These are phyloP conservation scores for Aurelia coerulea DNA, from an alignment of 30 jellyfish, hydroid and myxozoan genomes.

Conservation along the genomic window DNA sequence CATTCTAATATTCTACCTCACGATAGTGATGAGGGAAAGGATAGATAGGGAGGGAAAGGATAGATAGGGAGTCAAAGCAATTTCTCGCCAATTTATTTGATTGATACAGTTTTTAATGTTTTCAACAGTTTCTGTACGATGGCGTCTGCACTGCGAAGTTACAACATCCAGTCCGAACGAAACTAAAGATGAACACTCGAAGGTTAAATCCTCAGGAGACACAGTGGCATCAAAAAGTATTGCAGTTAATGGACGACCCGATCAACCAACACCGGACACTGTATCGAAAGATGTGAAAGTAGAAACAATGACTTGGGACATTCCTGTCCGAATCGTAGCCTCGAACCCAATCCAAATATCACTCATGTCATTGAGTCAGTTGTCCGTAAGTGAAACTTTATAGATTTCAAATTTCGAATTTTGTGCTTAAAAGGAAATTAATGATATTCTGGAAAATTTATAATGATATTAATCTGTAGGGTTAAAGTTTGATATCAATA, in stretches of 20 bases:
- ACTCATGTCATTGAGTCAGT: conserved; percentile 52
- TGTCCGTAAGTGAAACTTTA: conserved; percentile 34
- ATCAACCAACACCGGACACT: not conserved
- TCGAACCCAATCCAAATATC: conserved; percentile 90
- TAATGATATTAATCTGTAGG: no score
- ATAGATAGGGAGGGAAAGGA: no score
- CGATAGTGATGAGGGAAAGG: no score
- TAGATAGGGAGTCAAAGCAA: no score
- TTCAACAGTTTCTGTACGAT: conserved; percentile 71
- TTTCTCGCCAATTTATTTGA: not conserved
- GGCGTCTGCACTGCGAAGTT: conserved; percentile 82
- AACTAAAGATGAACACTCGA: not conserved
- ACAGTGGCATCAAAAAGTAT: not conserved
- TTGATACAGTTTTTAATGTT: not conserved
- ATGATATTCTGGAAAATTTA: no score
- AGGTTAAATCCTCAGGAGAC: not conserved
- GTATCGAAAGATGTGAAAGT: conserved; percentile 56
- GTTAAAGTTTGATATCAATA: no score
- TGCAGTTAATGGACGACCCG: conserved; percentile 20
- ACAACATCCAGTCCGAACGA: conserved; percentile 45
- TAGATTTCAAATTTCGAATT: not conserved
- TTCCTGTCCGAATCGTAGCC: conserved; percentile 83
- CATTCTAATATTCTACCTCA: no score
- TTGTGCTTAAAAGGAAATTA: no score
- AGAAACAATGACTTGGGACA: conserved; percentile 93